These are phyloP conservation scores for Osmerus eperlanus DNA, from an alignment of 2,113 vertebrate species.

Conservation along the genomic window DNA sequence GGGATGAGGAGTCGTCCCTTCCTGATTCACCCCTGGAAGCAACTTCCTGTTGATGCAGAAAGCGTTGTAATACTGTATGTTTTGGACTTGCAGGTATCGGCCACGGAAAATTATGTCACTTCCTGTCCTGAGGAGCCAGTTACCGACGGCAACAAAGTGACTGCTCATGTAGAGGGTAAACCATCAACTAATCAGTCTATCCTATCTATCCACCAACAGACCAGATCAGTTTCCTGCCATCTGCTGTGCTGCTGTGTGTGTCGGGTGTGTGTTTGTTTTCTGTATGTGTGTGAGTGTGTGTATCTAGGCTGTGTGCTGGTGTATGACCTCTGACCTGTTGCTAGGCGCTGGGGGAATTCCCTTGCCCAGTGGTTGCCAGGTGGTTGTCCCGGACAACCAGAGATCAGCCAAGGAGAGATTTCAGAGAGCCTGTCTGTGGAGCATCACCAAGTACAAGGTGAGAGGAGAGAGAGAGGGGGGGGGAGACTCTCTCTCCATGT, in stretches of 20 bases:
- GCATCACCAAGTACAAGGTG: constrained; percentile 88
- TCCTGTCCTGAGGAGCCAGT: constrained; percentile 17
- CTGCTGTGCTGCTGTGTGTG: too few relatives aligned
- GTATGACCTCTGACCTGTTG: constrained; percentile 1
- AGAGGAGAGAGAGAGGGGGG: not conserved
- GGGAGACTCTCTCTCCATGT: constrained; percentile 6
- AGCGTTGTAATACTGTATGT: too few relatives aligned
- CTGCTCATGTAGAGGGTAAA: constrained; percentile 16
- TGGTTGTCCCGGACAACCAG: constrained; percentile 43
- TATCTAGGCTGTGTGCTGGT: not conserved
- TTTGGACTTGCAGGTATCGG: too few relatives aligned
- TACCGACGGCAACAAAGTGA: constrained; percentile 8
- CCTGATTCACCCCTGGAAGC: too few relatives aligned
- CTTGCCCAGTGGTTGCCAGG: not conserved
- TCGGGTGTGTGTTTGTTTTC: too few relatives aligned
- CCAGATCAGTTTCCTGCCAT: too few relatives aligned
- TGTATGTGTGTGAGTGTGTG: too few relatives aligned
- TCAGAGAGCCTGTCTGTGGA: constrained; percentile 80
- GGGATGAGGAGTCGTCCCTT: too few relatives aligned
- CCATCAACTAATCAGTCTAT: not conserved
- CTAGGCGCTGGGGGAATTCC: constrained; percentile 3
- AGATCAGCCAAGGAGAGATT: constrained; percentile 79
- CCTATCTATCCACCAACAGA: too few relatives aligned
- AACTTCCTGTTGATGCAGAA: too few relatives aligned
- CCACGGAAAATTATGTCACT: not conserved